A percentile compares a stretch with the other conserved stretches of the same genome.
Conservation (phyloP, 2,797 vertebrate species). For the Rhinoraja longicauda region DNA sequence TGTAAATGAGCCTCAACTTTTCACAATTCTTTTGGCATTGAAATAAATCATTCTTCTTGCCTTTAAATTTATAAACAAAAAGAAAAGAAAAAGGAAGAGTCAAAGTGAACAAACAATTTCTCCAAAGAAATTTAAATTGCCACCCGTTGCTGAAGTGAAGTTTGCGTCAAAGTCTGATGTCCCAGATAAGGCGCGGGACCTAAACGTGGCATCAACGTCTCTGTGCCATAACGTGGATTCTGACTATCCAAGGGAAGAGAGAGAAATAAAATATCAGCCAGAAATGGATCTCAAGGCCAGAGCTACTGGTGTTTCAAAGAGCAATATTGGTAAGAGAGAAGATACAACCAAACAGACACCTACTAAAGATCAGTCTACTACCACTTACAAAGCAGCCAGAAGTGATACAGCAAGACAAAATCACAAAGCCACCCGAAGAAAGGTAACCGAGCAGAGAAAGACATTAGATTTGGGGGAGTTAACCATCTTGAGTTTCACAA, state of each 20-base stretch:
- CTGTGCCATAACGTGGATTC: not conserved
- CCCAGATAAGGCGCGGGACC: not conserved
- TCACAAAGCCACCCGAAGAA: not conserved
- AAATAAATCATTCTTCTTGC: not conserved
- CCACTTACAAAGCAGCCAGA: not conserved
- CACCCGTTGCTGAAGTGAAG: not conserved
- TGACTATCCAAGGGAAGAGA: not conserved
- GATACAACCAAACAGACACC: not conserved
- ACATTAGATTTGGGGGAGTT: not conserved
- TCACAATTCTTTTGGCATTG: not conserved
- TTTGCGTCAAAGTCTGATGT: not conserved
- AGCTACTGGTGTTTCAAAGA: not conserved
- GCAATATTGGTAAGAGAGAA: not conserved
- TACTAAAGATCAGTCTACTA: not conserved
- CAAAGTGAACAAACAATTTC: not conserved
- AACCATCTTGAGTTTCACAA: not conserved
- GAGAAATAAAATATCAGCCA: not conserved
- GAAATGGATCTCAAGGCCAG: not conserved
- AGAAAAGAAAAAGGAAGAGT: not conserved
- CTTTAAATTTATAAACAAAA: not conserved
- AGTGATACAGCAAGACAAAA: not conserved
- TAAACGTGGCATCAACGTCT: not conserved
- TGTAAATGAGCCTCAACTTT: not conserved
- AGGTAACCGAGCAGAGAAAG: not conserved
- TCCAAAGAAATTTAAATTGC: not conserved